These are phyloP conservation scores for Patella depressa DNA, from an alignment of 2,888 invertebrate genomes.

Conservation along the genomic window DNA sequence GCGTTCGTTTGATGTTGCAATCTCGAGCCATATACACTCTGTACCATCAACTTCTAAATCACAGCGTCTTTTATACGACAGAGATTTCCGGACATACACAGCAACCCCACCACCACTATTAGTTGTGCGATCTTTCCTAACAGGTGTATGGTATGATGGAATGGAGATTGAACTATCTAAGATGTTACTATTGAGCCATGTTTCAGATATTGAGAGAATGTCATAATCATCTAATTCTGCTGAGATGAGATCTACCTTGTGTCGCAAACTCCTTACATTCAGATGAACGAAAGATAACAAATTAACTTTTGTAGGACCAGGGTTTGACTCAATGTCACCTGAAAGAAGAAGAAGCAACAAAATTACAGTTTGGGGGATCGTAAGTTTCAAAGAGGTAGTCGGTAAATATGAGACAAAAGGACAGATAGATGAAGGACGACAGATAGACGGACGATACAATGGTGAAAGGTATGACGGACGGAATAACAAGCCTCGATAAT, in stretches of 20 bases:
- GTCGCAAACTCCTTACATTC: slow-evolving; percentile 5
- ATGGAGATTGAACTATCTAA: not conserved
- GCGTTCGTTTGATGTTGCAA: not conserved
- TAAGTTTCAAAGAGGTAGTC: too few relatives aligned
- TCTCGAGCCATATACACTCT: slow-evolving; percentile 5
- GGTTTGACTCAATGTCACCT: slow-evolving; percentile 2
- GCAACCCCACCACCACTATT: slow-evolving; percentile 3
- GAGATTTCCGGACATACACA: not conserved
- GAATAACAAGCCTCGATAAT: too few relatives aligned
- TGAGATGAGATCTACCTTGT: not conserved
- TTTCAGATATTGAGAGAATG: not conserved
- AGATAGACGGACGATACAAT: too few relatives aligned
- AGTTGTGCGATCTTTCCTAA: not conserved
- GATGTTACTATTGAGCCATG: not conserved
- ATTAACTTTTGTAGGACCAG: not conserved
- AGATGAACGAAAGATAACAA: slow-evolving; percentile 1
- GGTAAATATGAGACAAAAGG: too few relatives aligned
- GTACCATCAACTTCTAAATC: not conserved
- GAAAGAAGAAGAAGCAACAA: too few relatives aligned
- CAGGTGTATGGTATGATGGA: not conserved
- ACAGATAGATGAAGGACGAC: too few relatives aligned
- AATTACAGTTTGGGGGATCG: too few relatives aligned
- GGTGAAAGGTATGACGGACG: too few relatives aligned
- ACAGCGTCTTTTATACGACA: not conserved
- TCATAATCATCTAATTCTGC: not conserved